phyloP scores from a whole-genome alignment of 1,140 invertebrate species.

The Heterodera schachtii region DNA sequence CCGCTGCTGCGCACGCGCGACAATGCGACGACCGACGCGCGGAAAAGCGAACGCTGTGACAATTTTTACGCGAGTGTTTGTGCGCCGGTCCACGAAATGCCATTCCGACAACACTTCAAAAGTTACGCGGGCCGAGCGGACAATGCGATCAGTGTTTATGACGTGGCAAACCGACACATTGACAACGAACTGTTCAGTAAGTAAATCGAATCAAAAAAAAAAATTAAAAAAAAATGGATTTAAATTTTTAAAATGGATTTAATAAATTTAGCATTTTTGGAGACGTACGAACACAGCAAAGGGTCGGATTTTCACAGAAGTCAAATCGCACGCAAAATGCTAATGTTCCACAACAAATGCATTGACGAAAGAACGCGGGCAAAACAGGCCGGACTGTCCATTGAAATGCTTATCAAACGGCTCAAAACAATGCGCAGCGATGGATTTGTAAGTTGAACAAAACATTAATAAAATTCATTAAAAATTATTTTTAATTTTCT shows the following conservation, averaged over 20 bases:
- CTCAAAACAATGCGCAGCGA: background rate
- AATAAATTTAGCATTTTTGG: background rate
- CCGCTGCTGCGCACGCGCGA: background rate
- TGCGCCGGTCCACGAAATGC: conserved; percentile 2
- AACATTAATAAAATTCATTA: too few relatives aligned
- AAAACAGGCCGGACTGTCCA: background rate
- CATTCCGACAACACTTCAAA: background rate
- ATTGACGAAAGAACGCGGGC: background rate
- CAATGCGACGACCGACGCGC: background rate
- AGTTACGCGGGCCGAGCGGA: background rate
- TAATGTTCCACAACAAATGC: background rate
- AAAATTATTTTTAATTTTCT: background rate
- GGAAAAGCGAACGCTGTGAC: background rate
- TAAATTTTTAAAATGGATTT: too few relatives aligned
- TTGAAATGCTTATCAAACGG: conserved; percentile 9
- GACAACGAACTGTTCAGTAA: conserved; percentile 10
- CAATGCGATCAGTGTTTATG: background rate
- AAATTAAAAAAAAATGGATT: too few relatives aligned
- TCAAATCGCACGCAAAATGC: conserved; percentile 10
- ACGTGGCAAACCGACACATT: conserved; percentile 1
- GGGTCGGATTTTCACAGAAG: conserved; percentile 5
- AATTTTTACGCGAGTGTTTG: conserved; percentile 8
- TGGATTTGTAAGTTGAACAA: background rate
- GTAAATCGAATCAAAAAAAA: background rate
- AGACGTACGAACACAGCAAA: background rate